These are phyloP conservation scores for Anolis apletophallus DNA, from an alignment of 2,797 vertebrate genomes.

Conservation along the genomic window DNA sequence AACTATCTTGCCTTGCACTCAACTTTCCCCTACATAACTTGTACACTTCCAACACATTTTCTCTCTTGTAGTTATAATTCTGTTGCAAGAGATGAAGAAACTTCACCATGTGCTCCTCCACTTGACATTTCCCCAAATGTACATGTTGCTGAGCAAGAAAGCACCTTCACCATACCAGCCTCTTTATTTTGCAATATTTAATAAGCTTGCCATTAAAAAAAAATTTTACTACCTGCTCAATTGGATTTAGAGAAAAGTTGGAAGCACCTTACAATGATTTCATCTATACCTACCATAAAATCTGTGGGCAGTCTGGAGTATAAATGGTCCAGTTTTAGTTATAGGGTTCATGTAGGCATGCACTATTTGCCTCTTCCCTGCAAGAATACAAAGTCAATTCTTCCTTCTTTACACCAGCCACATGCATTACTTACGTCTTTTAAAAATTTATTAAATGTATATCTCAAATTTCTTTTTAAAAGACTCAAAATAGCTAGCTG, in stretches of 20 bases:
- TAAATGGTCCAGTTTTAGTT: no score
- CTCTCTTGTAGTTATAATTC: neutral
- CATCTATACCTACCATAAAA: no score
- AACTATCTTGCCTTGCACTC: neutral
- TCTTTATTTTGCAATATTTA: no score
- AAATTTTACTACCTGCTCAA: no score
- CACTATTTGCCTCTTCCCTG: neutral
- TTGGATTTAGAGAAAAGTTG: neutral
- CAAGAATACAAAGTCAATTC: neutral
- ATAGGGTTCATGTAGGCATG: no score
- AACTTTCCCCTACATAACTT: neutral
- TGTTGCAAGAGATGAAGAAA: no score
- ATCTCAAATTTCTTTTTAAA: neutral
- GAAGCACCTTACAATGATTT: neutral
- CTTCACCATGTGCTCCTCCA: no score
- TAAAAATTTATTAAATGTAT: neutral
- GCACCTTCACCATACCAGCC: no score
- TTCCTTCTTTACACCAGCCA: neutral
- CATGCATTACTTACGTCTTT: neutral
- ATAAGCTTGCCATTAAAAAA: no score
- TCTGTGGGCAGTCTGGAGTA: no score
- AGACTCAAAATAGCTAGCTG: neutral
- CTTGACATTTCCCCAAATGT: no score
- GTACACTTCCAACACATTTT: neutral
- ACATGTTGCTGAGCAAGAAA: no score